Conservation (phyloP, 2,113 vertebrate species). For the Nothocercus nigrocapillus region DNA sequence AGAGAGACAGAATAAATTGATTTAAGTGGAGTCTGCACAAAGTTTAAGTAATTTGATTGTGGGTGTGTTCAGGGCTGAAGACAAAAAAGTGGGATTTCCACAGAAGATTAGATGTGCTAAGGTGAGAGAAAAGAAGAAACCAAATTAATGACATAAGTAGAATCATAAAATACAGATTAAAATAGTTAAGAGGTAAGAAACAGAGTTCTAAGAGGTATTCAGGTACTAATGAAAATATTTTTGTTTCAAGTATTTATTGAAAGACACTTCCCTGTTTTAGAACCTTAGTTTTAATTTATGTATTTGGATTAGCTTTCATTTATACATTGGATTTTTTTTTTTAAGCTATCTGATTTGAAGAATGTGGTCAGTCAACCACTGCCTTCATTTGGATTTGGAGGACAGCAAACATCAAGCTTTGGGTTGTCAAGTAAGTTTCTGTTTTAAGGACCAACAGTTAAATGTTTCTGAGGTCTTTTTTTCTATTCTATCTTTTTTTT, state of each 20-base stretch:
- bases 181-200: neutral
- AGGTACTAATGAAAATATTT: neutral
- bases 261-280: neutral
- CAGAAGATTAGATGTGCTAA: rapidly evolving
- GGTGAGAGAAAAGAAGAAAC: neutral
- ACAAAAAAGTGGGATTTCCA: neutral
- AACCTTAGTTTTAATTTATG: neutral
- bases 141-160: neutral
- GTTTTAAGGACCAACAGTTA: neutral
- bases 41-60: neutral
- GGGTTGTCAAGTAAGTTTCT: constrained; percentile 77
- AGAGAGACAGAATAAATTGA: neutral
- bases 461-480: neutral
- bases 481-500: neutral
- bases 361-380: constrained; percentile 48
- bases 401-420: constrained; percentile 68
- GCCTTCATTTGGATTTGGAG: constrained; percentile 77
- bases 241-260: neutral
- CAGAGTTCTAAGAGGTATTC: neutral
- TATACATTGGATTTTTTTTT: constrained; percentile 3
- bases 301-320: neutral
- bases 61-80: neutral
- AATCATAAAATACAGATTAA: neutral
- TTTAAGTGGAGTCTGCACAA: neutral
- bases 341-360: constrained; percentile 84